A percentile compares a stretch with the other conserved stretches of the same genome.
Evolutionary conservation across 1,140 invertebrate species (phyloP).

Genomic region (Vollenhovia emeryi): DNA sequence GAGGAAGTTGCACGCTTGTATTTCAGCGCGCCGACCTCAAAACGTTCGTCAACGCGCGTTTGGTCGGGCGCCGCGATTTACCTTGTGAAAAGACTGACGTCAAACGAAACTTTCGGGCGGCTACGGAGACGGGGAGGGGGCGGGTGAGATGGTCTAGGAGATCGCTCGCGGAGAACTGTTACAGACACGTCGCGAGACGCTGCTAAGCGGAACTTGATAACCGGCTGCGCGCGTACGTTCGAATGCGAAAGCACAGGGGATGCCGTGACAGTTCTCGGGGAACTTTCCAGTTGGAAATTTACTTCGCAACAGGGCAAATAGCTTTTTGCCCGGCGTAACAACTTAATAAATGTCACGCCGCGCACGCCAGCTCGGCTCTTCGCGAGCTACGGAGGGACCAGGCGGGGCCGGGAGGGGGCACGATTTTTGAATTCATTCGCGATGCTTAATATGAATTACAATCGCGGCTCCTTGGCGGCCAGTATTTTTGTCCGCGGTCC

Average conservation of each 20-base stretch:
- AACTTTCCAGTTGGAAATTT: conserved; percentile 63
- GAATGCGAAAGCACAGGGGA: conserved; percentile 52
- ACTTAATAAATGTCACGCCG: conserved; percentile 58
- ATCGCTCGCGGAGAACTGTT: conserved; percentile 69
- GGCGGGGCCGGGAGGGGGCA: background rate
- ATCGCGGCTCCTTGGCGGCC: conserved; percentile 21
- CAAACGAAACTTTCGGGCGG: conserved; percentile 66
- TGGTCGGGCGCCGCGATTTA: conserved; percentile 30
- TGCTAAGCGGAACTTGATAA: conserved; percentile 66
- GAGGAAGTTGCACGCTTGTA: conserved; percentile 7
- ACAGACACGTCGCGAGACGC: conserved; percentile 71
- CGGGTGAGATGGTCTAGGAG: conserved; percentile 65
- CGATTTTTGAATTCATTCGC: conserved; percentile 55
- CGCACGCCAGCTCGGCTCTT: conserved; percentile 19
- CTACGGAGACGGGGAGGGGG: conserved; percentile 47
- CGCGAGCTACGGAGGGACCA: background rate
- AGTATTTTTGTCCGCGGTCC: conserved; percentile 1
- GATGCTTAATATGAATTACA: conserved; percentile 59
- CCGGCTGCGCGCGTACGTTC: conserved; percentile 64
- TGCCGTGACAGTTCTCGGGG: conserved; percentile 51
- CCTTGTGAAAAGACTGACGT: conserved; percentile 63
- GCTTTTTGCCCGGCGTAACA: conserved; percentile 54
- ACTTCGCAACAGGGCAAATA: conserved; percentile 55
- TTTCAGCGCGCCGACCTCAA: conserved; percentile 46
- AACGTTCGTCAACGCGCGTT: conserved; percentile 49